Conservation (phyloP, 2,797 vertebrate genomes). For the Myotis pilosus region DNA sequence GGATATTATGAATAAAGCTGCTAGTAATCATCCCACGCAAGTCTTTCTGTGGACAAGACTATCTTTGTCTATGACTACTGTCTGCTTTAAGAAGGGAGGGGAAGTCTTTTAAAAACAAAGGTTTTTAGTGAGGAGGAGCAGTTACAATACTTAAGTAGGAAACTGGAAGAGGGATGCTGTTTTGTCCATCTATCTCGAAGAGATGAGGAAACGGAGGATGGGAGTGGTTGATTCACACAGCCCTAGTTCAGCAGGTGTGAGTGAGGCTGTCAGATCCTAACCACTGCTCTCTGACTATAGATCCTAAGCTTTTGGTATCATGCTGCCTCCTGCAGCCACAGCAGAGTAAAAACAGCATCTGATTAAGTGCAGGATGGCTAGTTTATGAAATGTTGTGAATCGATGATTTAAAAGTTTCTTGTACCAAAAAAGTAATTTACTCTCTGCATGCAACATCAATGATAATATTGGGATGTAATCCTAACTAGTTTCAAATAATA, state of each 20-base stretch:
- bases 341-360: constrained; percentile 29
- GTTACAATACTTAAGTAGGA: background rate
- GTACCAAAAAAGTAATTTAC: constrained; percentile 23
- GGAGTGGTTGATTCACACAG: background rate
- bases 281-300: background rate
- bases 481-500: constrained; percentile 54
- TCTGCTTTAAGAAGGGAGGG: constrained; percentile 31
- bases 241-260: background rate
- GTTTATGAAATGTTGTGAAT: background rate
- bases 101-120: background rate
- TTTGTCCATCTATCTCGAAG: background rate
- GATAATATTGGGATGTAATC: constrained; percentile 53
- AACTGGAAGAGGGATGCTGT: background rate
- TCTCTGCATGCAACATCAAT: constrained; percentile 47
- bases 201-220: background rate
- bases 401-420: background rate
- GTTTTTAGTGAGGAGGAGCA: background rate
- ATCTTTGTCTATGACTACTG: background rate
- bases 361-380: background rate
- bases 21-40: background rate
- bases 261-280: background rate
- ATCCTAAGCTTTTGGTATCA: background rate
- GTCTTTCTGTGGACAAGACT: background rate
- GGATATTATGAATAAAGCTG: background rate
- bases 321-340: constrained; percentile 69